Base-by-base conservation (phyloP, 2,888 invertebrate genomes). In the Heliconius ethilla region DNA sequence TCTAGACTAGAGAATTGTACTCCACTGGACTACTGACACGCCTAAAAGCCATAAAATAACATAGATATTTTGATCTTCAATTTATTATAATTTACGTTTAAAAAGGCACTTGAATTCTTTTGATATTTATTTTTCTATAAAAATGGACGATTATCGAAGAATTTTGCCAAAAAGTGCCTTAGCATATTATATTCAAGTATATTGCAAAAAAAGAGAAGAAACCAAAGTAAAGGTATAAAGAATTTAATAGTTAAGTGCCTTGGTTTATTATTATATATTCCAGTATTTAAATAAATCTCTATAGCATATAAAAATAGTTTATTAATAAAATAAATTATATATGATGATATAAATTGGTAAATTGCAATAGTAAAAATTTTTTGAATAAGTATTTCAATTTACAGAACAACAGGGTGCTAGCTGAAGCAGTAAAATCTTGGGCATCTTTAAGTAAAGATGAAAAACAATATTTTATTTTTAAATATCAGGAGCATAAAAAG, bases 381-480 rank as follows among this genome's bases (percentile, higher is more conserved):
- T 62, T 33, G 2, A 37, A 37, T 11, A 62, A 37, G 62, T 15
- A 62, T 25, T n/a, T 33, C 37, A 65, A n/a, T 27, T 76, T 82
- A n/a, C 27, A 82, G 82, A 51, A 65, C 27, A 73, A 45, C 45
- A 69, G 45, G n/a, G 59, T 80, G 22, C 18, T 87, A 67, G 69
- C 82, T 67, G 89, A 90, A 84, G 92, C 91, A 79, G 86, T 86
- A 13, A 88, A 89, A 81, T 89, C 91, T 67, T 93, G 92, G 92
- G 69, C 86, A n/a, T 86, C 89, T 27, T 83, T 93, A 67, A 89
- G 81, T 81, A 81, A 88, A 63, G 75, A 79, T 63, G 90, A 92
- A 82, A 91, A 87, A 81, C 82, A 87, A 66, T 78, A 86, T 67
- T 87, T 93, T 83, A 63, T 80, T 66, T 81, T 84, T 18, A 88